phyloP scores from a whole-genome alignment of 2,113 vertebrate genomes.

The Hypocryptadius cinnamomeus region DNA sequence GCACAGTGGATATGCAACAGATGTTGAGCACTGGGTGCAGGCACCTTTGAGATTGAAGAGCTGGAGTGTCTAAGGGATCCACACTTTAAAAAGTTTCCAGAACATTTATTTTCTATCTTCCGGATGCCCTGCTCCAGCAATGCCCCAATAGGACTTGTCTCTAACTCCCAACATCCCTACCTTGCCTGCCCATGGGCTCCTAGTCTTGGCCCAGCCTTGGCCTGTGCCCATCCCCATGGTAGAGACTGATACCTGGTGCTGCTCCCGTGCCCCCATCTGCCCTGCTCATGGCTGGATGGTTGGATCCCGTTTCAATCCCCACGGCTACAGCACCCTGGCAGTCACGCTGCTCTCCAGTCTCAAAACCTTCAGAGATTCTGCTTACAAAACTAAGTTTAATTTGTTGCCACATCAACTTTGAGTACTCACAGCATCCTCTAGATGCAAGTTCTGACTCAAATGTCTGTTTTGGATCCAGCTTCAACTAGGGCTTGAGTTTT shows the following conservation, averaged over 20 bases:
- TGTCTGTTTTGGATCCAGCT: neutral
- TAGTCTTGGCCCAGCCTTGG: too few species aligned
- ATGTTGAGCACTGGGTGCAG: too few species aligned
- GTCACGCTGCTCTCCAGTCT: neutral
- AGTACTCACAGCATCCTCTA: neutral
- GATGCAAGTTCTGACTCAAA: neutral
- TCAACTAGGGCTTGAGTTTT: neutral
- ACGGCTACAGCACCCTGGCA: neutral
- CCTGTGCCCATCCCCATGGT: neutral
- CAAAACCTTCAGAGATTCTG: neutral
- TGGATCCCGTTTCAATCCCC: accelerated
- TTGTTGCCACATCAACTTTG: neutral
- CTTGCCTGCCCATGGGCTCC: neutral
- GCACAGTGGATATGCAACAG: neutral
- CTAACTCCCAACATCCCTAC: neutral
- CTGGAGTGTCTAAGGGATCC: neutral
- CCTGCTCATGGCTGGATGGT: neutral
- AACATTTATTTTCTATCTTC: neutral
- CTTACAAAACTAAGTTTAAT: neutral
- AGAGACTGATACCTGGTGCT: neutral
- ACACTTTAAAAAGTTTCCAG: neutral
- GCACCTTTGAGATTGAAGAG: neutral
- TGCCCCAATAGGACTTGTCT: accelerated
- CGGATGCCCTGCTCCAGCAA: neutral
- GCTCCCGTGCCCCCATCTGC: neutral